phyloP scores from a whole-genome alignment of 2,797 vertebrate species.

The Malurus leucopterus region DNA sequence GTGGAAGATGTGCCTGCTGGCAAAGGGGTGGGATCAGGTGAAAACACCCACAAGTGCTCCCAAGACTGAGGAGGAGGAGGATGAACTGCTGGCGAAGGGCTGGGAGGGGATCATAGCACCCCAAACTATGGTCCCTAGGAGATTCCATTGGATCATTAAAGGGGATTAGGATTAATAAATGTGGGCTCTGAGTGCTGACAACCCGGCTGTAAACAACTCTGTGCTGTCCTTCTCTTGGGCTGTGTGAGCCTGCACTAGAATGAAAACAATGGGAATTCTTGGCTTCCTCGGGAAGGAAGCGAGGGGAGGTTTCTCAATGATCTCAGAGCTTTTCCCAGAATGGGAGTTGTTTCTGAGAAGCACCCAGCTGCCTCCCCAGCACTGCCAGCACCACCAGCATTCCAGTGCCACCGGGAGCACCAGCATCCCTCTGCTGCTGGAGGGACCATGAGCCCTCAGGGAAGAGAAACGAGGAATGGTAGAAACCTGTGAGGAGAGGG shows the following conservation, averaged over 20 bases:
- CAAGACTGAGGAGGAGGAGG: neutral
- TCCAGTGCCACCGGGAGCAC: neutral
- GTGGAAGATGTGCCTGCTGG: neutral
- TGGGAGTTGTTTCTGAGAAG: neutral
- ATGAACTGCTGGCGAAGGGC: neutral
- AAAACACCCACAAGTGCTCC: rapidly evolving
- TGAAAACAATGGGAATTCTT: neutral
- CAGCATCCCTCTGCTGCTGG: neutral
- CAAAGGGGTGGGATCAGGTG: no score
- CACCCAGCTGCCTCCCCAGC: no score
- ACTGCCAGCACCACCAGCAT: no score
- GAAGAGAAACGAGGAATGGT: neutral
- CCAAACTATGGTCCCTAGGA: neutral
- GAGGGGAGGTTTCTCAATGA: neutral
- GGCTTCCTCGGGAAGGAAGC: neutral
- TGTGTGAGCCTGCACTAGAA: rapidly evolving
- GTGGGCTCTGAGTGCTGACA: neutral
- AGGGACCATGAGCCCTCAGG: rapidly evolving
- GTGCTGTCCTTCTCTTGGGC: neutral
- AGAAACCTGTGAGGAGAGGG: no score
- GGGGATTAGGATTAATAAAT: neutral
- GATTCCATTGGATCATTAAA: neutral
- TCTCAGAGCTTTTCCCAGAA: neutral
- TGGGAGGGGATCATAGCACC: neutral
- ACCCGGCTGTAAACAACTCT: neutral